These are phyloP conservation scores for Hydrozoanthus tunicans DNA, from an alignment of 64 coral and sea anemone species.

Conservation along the genomic window DNA sequence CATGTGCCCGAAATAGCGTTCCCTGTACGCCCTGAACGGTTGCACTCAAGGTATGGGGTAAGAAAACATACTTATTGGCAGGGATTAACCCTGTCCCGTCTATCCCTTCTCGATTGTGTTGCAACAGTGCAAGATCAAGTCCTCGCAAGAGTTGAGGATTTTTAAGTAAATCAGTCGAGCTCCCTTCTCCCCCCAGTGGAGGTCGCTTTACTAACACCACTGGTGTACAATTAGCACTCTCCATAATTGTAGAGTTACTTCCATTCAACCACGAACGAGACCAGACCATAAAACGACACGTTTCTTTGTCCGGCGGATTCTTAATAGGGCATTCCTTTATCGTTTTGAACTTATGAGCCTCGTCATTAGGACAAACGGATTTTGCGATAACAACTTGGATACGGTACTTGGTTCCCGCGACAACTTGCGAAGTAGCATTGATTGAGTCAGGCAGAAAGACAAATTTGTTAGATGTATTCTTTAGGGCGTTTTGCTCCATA, in stretches of 20 bases:
- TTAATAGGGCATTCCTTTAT: neutral
- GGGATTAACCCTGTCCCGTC: constrained; percentile 44
- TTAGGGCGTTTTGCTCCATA: constrained; percentile 24
- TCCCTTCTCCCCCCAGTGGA: neutral
- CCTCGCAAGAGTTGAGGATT: constrained; percentile 27
- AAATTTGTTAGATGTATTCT: neutral
- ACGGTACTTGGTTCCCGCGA: constrained; percentile 7
- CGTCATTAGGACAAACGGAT: constrained; percentile 40
- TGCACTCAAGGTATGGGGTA: constrained; percentile 21
- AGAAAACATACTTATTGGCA: constrained; percentile 42
- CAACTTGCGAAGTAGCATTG: constrained; percentile 33
- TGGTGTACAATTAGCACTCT: constrained; percentile 22
- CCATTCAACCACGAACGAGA: constrained; percentile 39
- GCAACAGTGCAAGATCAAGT: constrained; percentile 31
- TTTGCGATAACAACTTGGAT: neutral
- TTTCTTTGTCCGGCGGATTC: neutral
- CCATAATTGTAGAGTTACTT: constrained; percentile 5
- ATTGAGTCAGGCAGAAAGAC: constrained; percentile 44
- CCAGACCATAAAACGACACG: constrained; percentile 25
- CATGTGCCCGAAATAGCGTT: constrained; percentile 4
- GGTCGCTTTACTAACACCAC: neutral
- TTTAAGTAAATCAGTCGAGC: constrained; percentile 3
- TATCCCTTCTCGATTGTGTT: constrained; percentile 28
- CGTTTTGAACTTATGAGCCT: neutral
- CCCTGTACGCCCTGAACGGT: constrained; percentile 14